These are phyloP conservation scores for Tachuris rubrigastra DNA, from an alignment of 2,113 vertebrate genomes.

Conservation along the genomic window DNA sequence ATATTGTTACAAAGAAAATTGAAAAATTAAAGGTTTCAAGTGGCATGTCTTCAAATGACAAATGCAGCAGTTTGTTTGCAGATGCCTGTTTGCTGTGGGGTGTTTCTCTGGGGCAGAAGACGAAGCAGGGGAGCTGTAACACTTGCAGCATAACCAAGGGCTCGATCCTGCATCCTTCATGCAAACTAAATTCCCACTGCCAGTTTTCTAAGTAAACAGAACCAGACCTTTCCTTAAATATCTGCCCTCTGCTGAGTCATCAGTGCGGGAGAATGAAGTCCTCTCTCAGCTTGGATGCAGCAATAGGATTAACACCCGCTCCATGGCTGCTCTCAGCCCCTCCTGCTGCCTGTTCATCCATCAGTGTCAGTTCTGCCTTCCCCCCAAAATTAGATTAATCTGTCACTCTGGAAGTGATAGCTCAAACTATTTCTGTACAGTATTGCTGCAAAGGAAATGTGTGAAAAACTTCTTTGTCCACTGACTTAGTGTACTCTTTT, in stretches of 20 bases:
- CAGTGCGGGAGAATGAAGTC: not conserved
- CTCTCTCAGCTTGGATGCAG: not conserved
- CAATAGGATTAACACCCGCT: not conserved
- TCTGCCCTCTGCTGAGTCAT: conserved; percentile 26
- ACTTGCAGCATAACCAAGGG: not conserved
- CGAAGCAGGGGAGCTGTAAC: not conserved
- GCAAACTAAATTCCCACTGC: not conserved
- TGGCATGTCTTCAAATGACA: not conserved
- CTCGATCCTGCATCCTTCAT: not conserved
- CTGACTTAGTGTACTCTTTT: not conserved
- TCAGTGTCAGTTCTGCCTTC: conserved; percentile 36
- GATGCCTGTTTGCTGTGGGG: not conserved
- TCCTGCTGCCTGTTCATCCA: not conserved
- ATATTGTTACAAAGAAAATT: not conserved
- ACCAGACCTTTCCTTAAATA: conserved; percentile 2
- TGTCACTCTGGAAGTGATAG: conserved; percentile 47
- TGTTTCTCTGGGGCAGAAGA: not conserved
- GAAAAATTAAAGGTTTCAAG: not conserved
- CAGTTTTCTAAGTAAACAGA: not conserved
- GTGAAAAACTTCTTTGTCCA: not conserved
- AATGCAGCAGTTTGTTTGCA: not conserved
- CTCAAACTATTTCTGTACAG: conserved; percentile 43
- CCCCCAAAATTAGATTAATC: conserved; percentile 35
- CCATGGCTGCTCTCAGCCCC: not conserved
- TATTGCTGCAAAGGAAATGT: conserved; percentile 25